A percentile compares a stretch with the other conserved stretches of the same genome.
Evolutionary conservation across 2,113 vertebrate species (phyloP).

Genomic region (Zosterops japonicus): DNA sequence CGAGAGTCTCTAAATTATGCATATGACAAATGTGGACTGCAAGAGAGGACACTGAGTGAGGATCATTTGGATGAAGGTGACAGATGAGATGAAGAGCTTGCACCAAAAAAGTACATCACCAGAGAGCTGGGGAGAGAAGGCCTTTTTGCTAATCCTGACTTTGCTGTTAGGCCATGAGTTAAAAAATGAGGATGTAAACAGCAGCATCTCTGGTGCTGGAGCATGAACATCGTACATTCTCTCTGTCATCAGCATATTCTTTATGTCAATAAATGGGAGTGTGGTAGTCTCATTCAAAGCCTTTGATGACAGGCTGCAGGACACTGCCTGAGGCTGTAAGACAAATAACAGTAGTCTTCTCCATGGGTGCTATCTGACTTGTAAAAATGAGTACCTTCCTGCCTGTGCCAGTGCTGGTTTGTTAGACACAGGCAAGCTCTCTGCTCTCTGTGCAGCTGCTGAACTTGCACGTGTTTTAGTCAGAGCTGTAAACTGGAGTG

Average conservation of each 20-base stretch:
- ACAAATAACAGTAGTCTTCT: slow-evolving; percentile 47
- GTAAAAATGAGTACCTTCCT: background rate
- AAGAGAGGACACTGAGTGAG: background rate
- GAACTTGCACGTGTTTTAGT: background rate
- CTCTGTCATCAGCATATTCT: slow-evolving; percentile 14
- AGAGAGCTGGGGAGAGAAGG: background rate
- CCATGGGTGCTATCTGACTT: slow-evolving; percentile 33
- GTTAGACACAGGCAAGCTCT: background rate
- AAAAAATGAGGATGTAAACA: background rate
- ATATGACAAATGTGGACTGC: background rate
- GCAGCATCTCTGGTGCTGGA: background rate
- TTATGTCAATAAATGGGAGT: background rate
- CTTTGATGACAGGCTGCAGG: slow-evolving; percentile 49
- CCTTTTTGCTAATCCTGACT: background rate
- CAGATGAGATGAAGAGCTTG: background rate
- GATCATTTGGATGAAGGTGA: background rate
- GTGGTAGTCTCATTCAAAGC: background rate
- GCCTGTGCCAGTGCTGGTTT: background rate
- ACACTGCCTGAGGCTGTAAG: slow-evolving; percentile 6
- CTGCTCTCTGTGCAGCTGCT: background rate
- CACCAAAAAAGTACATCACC: background rate
- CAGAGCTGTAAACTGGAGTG: background rate
- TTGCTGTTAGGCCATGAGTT: background rate
- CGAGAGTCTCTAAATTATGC: background rate
- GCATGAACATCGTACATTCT: background rate